These are phyloP conservation scores for Apogon talboti DNA, from an alignment of 2,797 vertebrate genomes.

Conservation along the genomic window DNA sequence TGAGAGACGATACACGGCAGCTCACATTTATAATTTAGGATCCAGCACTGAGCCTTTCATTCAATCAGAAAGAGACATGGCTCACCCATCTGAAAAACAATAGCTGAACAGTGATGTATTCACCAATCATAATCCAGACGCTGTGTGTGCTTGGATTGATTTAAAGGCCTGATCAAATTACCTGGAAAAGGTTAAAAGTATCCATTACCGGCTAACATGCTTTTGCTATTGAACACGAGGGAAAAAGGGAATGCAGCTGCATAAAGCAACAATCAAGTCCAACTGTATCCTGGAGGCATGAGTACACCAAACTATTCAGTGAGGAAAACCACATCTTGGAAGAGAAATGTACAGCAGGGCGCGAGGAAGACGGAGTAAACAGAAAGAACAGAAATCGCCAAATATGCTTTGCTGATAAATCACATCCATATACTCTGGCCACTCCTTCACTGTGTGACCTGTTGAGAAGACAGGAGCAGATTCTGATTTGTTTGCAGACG, in stretches of 20 bases:
- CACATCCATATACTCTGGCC: not conserved
- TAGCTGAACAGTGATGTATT: slow-evolving; percentile 53
- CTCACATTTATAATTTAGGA: slow-evolving; percentile 69
- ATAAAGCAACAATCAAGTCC: slow-evolving; percentile 60
- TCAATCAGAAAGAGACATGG: slow-evolving; percentile 60
- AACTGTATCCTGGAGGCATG: slow-evolving; percentile 67
- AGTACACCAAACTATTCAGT: slow-evolving; percentile 58
- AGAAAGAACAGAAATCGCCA: slow-evolving; percentile 24
- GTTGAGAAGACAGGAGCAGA: slow-evolving; percentile 3
- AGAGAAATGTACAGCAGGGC: slow-evolving; percentile 43
- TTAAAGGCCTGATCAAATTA: slow-evolving; percentile 82
- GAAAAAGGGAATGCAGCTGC: slow-evolving; percentile 58
- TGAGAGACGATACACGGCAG: slow-evolving; percentile 46
- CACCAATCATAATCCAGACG: slow-evolving; percentile 71
- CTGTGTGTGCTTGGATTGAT: slow-evolving; percentile 74
- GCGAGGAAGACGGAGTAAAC: slow-evolving; percentile 33
- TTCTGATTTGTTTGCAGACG: slow-evolving; percentile 24
- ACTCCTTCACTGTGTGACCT: slow-evolving; percentile 1
- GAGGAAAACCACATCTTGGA: slow-evolving; percentile 47
- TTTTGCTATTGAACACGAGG: slow-evolving; percentile 73
- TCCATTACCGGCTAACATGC: slow-evolving; percentile 77
- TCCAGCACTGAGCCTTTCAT: slow-evolving; percentile 61
- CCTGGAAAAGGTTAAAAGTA: slow-evolving; percentile 83
- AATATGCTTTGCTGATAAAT: slow-evolving; percentile 28
- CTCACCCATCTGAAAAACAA: slow-evolving; percentile 56